These are phyloP conservation scores for Coptodon bakossiorum DNA, from an alignment of 2,113 vertebrate species.

Conservation along the genomic window DNA sequence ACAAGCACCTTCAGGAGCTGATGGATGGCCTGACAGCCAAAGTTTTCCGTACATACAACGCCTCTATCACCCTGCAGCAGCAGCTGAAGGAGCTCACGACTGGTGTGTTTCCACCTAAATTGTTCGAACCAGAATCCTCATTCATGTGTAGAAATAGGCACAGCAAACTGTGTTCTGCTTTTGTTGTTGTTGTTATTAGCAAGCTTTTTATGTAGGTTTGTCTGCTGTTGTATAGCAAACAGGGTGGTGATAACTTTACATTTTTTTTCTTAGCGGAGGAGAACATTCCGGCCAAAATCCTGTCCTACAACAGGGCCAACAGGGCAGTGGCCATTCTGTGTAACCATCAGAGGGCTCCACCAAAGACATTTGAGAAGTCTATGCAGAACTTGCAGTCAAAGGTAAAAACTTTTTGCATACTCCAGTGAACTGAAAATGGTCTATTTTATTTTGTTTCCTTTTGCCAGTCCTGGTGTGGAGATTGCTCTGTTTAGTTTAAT, in stretches of 20 bases:
- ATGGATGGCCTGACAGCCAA: constrained; percentile 98
- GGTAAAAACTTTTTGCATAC: constrained; percentile 56
- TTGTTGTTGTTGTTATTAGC: neutral
- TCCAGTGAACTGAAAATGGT: neutral
- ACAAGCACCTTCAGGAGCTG: constrained; percentile 98
- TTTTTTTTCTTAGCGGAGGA: constrained; percentile 78
- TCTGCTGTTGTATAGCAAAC: neutral
- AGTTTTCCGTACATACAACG: constrained; percentile 98
- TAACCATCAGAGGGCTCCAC: constrained; percentile 98
- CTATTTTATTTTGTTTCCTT: neutral
- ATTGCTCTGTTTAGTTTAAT: neutral
- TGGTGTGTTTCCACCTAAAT: constrained; percentile 65
- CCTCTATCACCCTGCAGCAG: constrained; percentile 96
- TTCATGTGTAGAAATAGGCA: neutral
- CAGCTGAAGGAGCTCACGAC: constrained; percentile 91
- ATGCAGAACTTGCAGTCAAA: constrained; percentile 97
- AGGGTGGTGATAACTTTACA: neutral
- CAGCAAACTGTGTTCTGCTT: neutral
- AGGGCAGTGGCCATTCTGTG: constrained; percentile 96
- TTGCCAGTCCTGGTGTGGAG: neutral
- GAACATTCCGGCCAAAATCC: constrained; percentile 91
- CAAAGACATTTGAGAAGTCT: constrained; percentile 98
- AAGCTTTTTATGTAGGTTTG: neutral
- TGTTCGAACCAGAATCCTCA: rapidly evolving
- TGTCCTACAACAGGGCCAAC: constrained; percentile 98